These are phyloP conservation scores for Rhinella marina DNA, from an alignment of 2,797 vertebrate species.

Conservation along the genomic window DNA sequence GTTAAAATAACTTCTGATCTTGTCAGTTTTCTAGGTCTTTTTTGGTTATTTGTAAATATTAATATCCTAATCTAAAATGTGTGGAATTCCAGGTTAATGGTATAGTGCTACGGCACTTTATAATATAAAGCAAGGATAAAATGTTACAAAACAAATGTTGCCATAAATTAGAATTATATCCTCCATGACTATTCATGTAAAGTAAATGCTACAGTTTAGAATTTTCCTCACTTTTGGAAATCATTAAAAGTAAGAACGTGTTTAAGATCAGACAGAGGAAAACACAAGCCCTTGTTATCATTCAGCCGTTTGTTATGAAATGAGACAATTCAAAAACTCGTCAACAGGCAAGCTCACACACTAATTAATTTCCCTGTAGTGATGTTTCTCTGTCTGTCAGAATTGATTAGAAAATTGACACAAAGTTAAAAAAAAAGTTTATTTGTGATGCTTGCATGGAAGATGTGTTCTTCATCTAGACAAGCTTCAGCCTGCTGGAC, in stretches of 20 bases:
- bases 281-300: conserved; percentile 27
- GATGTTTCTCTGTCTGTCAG: conserved; percentile 47
- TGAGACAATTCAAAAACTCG: conserved; percentile 41
- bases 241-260: conserved; percentile 34
- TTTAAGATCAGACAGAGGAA: conserved; percentile 38
- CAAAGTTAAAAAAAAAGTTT: conserved; percentile 34
- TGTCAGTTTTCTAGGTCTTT: too few species aligned
- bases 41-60: conserved; percentile 7
- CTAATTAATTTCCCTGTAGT: conserved; percentile 59
- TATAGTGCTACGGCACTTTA: not conserved
- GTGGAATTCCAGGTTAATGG: not conserved
- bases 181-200: not conserved
- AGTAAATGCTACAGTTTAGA: conserved; percentile 1
- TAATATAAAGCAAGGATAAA: not conserved
- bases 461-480: conserved; percentile 28
- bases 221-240: conserved; percentile 38
- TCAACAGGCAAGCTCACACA: conserved; percentile 39
- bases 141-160: not conserved
- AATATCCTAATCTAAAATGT: not conserved
- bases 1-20: not conserved
- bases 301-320: conserved; percentile 41
- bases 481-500: conserved; percentile 21
- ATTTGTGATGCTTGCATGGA: conserved; percentile 37
- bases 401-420: conserved; percentile 56
- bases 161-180: not conserved